Evolutionary conservation across 1,140 invertebrate genomes (phyloP).

Genomic region (Hycleus cichorii): DNA sequence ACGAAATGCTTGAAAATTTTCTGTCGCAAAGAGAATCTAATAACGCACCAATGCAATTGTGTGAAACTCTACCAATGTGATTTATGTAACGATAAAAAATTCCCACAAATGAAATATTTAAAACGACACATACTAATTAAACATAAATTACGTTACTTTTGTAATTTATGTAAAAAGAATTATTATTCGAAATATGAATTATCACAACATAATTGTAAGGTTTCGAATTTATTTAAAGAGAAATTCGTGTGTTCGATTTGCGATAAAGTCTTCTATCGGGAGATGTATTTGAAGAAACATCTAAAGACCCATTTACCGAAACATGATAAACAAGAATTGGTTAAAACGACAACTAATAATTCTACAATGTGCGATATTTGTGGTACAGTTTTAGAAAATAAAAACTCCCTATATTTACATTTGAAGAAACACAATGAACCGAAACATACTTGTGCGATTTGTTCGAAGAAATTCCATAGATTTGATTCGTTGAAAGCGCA

Average conservation of each 20-base stretch:
- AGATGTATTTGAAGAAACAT: slow-evolving; percentile 30
- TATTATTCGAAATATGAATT: slow-evolving; percentile 24
- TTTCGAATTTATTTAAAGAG: slow-evolving; percentile 12
- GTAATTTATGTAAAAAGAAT: slow-evolving; percentile 25
- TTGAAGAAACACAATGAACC: slow-evolving; percentile 28
- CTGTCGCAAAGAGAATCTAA: slow-evolving; percentile 37
- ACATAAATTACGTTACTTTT: slow-evolving; percentile 28
- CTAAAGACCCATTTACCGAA: slow-evolving; percentile 26
- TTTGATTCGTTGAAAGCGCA: slow-evolving; percentile 27
- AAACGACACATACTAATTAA: slow-evolving; percentile 29
- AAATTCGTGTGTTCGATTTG: slow-evolving; percentile 33
- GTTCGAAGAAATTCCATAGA: slow-evolving; percentile 34
- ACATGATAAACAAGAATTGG: slow-evolving; percentile 9
- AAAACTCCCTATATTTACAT: slow-evolving; percentile 27
- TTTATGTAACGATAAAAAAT: slow-evolving; percentile 29
- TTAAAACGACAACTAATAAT: not conserved
- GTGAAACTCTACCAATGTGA: slow-evolving; percentile 23
- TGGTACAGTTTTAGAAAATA: slow-evolving; percentile 28
- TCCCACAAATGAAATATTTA: slow-evolving; percentile 34
- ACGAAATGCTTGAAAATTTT: slow-evolving; percentile 37
- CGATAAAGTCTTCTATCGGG: slow-evolving; percentile 31
- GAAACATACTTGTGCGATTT: slow-evolving; percentile 30
- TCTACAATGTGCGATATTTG: slow-evolving; percentile 22
- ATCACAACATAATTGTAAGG: slow-evolving; percentile 22
- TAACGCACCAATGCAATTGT: slow-evolving; percentile 32